phyloP scores from a whole-genome alignment of 2,113 vertebrate species.

The Lota lota region DNA sequence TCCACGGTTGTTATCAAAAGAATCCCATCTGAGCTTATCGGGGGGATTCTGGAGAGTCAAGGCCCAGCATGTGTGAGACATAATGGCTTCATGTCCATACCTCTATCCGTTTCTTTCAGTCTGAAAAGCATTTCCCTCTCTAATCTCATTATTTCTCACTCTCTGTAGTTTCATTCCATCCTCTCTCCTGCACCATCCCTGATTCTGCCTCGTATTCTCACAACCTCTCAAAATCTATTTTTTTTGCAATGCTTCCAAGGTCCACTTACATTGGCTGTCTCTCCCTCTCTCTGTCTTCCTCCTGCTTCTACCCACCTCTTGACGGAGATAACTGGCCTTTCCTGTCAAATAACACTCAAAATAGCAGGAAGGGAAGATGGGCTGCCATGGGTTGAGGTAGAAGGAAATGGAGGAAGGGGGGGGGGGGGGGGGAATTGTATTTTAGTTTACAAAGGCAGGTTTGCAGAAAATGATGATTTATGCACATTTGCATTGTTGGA shows the following conservation, averaged over 20 bases:
- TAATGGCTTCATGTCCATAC: not conserved
- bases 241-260: too few species aligned
- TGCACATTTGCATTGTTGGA: constrained; percentile 31
- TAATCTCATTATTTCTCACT: not conserved
- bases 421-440: not conserved
- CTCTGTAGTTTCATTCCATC: not conserved
- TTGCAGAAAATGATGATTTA: constrained; percentile 15
- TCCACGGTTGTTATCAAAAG: not conserved
- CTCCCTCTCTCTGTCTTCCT: not conserved
- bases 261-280: not conserved
- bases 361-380: not conserved
- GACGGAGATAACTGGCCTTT: not conserved
- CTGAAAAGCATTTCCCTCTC: not conserved
- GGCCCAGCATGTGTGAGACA: not conserved
- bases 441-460: constrained; percentile 3
- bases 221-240: too few species aligned
- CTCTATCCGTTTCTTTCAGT: too few species aligned
- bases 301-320: too few species aligned
- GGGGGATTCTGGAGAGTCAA: not conserved
- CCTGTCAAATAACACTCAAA: not conserved
- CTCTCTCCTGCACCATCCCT: not conserved
- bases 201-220: not conserved
- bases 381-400: not conserved
- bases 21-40: not conserved
- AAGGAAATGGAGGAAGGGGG: not conserved